These are phyloP conservation scores for Coendou prehensilis DNA, from an alignment of 2,797 vertebrate species.

Conservation along the genomic window DNA sequence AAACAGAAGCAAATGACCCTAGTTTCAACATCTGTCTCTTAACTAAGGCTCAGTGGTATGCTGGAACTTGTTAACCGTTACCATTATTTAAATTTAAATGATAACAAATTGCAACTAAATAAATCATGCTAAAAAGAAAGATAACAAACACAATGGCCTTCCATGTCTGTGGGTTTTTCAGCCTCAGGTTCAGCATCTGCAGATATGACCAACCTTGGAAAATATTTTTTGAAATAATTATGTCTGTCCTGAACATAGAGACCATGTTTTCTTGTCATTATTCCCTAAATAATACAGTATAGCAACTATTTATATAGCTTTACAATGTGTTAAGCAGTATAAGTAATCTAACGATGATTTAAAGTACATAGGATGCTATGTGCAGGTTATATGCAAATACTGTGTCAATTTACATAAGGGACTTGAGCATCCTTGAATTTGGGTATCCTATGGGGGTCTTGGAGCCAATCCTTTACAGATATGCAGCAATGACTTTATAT, in stretches of 20 bases:
- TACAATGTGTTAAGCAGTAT: neutral
- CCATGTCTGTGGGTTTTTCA: neutral
- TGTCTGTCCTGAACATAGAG: neutral
- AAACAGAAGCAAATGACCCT: neutral
- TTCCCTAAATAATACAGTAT: neutral
- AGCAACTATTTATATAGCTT: neutral
- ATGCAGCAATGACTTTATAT: neutral
- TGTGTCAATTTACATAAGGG: neutral
- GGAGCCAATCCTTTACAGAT: neutral
- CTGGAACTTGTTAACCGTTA: neutral
- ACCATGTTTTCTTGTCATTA: neutral
- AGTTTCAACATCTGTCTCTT: neutral
- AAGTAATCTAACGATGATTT: neutral
- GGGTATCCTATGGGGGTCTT: neutral
- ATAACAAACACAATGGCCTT: neutral
- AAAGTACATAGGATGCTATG: neutral
- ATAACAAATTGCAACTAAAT: conserved; percentile 24
- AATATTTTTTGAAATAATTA: neutral
- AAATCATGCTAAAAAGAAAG: neutral
- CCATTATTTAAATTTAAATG: conserved; percentile 14
- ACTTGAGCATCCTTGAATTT: neutral
- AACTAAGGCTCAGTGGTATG: neutral
- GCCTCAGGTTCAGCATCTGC: neutral
- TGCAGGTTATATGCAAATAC: neutral
- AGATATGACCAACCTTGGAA: neutral